Evolutionary conservation across 2,797 vertebrate genomes (phyloP).

Genomic region (Synaphobranchus kaupii): DNA sequence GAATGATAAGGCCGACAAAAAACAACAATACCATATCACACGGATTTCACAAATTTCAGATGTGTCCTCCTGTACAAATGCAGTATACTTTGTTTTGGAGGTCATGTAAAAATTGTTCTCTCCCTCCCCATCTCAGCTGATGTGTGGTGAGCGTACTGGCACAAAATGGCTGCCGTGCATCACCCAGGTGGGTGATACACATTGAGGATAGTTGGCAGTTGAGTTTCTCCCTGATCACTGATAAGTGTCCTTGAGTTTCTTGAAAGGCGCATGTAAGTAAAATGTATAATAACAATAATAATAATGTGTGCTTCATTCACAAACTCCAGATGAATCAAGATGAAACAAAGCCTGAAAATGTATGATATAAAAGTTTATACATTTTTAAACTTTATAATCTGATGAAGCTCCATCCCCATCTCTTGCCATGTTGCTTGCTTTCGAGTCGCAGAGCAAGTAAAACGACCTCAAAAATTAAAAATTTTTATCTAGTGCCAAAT

Average conservation of each 20-base stretch:
- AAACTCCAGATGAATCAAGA: neutral
- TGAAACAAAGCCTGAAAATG: neutral
- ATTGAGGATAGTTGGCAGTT: too few species aligned
- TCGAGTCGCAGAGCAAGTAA: neutral
- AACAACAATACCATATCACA: neutral
- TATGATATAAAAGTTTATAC: too few species aligned
- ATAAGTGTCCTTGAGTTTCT: too few species aligned
- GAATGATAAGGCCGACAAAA: conserved; percentile 51
- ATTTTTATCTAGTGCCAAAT: neutral
- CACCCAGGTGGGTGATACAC: too few species aligned
- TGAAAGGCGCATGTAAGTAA: too few species aligned
- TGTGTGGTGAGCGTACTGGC: too few species aligned
- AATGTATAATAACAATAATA: too few species aligned
- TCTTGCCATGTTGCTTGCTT: neutral
- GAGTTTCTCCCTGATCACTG: too few species aligned
- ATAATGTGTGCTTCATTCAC: conserved; percentile 19
- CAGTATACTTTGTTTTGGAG: neutral
- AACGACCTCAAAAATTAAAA: neutral
- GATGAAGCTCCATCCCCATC: neutral
- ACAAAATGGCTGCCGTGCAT: too few species aligned
- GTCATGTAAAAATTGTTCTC: too few species aligned
- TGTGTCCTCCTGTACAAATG: neutral
- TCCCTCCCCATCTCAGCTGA: too few species aligned
- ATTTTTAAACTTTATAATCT: neutral
- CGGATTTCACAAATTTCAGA: neutral